Conservation (phyloP, 1,140 invertebrate genomes). For the Arion vulgaris region DNA sequence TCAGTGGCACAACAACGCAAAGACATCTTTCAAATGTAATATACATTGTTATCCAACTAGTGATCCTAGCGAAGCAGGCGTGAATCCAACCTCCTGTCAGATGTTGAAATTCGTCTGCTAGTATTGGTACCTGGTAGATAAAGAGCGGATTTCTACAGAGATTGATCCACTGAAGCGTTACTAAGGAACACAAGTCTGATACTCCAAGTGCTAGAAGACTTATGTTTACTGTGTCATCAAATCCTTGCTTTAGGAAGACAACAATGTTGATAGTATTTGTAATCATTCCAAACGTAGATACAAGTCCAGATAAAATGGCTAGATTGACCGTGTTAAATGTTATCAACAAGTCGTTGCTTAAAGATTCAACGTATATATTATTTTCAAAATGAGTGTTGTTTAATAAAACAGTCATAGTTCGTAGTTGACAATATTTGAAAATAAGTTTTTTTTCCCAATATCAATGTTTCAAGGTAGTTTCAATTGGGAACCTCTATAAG, state of each 20-base stretch:
- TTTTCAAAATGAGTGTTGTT: neutral
- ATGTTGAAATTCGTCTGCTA: neutral
- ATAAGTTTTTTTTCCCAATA: too few relatives aligned
- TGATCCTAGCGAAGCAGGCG: conserved; percentile 8
- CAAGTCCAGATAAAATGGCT: neutral
- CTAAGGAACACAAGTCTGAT: neutral
- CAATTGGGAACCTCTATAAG: too few relatives aligned
- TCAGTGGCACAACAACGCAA: conserved; percentile 14
- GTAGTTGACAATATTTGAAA: too few relatives aligned
- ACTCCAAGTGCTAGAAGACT: neutral
- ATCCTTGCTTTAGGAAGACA: neutral
- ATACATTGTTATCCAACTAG: conserved; percentile 20
- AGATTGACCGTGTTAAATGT: neutral
- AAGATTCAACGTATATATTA: neutral
- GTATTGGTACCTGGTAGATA: neutral
- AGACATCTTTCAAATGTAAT: conserved; percentile 27
- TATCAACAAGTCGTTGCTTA: neutral
- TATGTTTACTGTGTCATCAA: conserved; percentile 1
- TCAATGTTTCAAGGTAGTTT: too few relatives aligned
- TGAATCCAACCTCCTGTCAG: neutral
- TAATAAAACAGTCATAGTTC: neutral
- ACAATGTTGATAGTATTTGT: neutral
- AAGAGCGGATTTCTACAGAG: neutral
- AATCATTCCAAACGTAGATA: neutral
- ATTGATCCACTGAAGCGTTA: neutral